Percentiles rank a stretch among this genome's conserved stretches.
phyloP scores from a whole-genome alignment of 37 sponge, comb jelly and placozoan genomes.

The Halisarca cf. caerulea region DNA sequence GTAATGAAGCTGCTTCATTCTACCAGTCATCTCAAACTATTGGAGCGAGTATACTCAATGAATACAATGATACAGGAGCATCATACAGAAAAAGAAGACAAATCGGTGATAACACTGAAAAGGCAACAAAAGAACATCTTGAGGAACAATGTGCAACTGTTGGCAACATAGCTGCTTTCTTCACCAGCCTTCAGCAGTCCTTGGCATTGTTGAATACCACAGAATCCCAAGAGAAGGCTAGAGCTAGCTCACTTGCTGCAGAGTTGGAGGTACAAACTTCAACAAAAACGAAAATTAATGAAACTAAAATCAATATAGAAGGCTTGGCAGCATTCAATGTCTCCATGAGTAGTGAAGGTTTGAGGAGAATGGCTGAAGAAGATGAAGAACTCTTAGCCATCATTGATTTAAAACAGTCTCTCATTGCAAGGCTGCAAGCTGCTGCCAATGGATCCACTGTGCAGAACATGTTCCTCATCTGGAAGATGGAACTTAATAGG shows the following conservation, averaged over 20 bases:
- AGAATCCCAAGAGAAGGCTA: background rate
- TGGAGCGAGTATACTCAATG: background rate
- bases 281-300: too few species aligned
- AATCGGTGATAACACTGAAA: background rate
- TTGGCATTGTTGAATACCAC: background rate
- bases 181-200: background rate
- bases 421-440: background rate
- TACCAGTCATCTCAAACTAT: background rate
- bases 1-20: background rate
- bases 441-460: background rate
- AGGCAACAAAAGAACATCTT: background rate
- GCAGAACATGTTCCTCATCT: background rate
- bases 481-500: conserved; percentile 12
- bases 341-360: background rate
- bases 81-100: background rate
- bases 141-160: background rate
- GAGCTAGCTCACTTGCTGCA: background rate
- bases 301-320: background rate
- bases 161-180: background rate
- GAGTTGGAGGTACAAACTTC: background rate
- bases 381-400: conserved; percentile 20
- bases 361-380: background rate
- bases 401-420: background rate
- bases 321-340: conserved; percentile 14
- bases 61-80: background rate